phyloP scores from a whole-genome alignment of 2,113 vertebrate species.

The Eonycteris spelaea region DNA sequence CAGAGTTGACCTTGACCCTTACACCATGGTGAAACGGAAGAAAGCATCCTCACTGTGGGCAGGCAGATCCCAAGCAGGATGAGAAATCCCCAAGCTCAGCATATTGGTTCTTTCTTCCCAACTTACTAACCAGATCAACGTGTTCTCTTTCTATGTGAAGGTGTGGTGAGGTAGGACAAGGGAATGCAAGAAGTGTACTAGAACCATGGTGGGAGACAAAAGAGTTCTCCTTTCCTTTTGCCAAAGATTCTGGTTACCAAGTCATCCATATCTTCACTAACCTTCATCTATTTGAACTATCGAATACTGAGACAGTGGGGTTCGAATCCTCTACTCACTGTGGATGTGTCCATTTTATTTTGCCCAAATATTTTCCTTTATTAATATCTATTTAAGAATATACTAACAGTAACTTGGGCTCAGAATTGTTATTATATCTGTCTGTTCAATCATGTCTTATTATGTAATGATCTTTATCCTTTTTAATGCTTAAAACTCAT shows the following conservation, averaged over 20 bases:
- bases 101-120: background rate
- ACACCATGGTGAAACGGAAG: background rate
- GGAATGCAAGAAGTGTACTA: too few species aligned
- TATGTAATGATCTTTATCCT: background rate
- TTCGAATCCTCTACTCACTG: background rate
- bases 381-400: background rate
- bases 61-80: background rate
- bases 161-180: rapidly evolving
- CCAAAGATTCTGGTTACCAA: background rate
- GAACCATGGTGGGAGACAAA: background rate
- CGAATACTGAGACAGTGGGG: background rate
- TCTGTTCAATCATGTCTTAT: background rate
- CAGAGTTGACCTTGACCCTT: background rate
- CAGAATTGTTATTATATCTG: background rate
- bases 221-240: background rate
- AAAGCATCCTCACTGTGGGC: background rate
- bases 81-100: background rate
- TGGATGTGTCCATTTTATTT: background rate
- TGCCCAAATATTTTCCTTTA: background rate
- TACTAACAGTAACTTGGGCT: background rate
- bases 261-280: background rate
- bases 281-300: background rate
- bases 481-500: background rate
- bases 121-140: background rate
- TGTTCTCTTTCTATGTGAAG: background rate